Base-by-base conservation (phyloP, 92 coral and sea anemone genomes). In the Hydrozoanthus gracilis region DNA sequence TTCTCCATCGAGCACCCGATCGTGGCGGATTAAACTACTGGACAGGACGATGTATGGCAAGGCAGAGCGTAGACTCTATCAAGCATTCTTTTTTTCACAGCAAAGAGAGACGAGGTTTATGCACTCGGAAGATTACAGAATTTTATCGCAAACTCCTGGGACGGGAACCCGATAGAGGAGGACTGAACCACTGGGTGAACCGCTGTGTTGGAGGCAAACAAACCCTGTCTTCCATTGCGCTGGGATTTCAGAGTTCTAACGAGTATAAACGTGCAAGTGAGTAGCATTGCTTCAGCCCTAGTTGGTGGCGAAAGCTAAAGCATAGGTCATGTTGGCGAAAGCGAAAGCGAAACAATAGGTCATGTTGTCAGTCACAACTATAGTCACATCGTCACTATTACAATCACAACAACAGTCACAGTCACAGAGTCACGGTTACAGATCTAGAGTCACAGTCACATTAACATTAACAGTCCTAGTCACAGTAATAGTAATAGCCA, bases 121-220 rank as follows among this genome's bases (percentile, higher is more conserved):
- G 83, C 47, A 78, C 71, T 6, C 55, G 71, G 55, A 78, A 61
- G 83, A 78, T 78, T 45, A 78, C 83, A 9, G 72, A 78, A 18
- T 78, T 78, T 45, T 78, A 78, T 18, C 83, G 83, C 45, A 78
- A 78, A 8, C 83, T 78, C 61, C 83, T 78, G 60, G 83, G 83
- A 15, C 83, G 83, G 16, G 83, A 78, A 64, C 83, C 83, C 17
- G 83, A 78, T 27, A 61, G 56, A 16, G 71, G 54, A 61, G 83
- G 83, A 9, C 20, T 78, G 83, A 78, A 61, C 16, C 54, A 78
- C 39, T 44, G 71, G 83, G 83, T 78, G 55, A 78, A 78, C 12
- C 83, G 83, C 54, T 78, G 83, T 56, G 39, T 61, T 45, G 83
- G 83, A 58, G 71, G 56, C 35, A 61, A 78, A 78, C 55, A 78